These are phyloP conservation scores for Daboia siamensis DNA, from an alignment of 2,113 vertebrate species.

Conservation along the genomic window DNA sequence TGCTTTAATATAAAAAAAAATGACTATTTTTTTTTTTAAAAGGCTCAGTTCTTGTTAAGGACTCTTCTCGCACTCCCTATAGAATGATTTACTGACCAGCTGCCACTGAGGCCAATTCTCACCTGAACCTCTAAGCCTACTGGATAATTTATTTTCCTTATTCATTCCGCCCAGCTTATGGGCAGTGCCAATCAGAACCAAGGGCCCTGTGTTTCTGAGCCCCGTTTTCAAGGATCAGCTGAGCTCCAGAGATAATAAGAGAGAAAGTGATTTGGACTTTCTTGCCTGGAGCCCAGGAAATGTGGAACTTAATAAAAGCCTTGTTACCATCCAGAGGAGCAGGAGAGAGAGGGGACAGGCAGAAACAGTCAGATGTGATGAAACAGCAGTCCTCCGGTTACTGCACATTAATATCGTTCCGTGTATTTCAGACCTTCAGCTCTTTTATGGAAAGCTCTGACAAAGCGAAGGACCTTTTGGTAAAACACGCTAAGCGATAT, in stretches of 20 bases:
- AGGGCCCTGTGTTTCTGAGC: accelerated
- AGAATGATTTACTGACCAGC: neutral
- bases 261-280: neutral
- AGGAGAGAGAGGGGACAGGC: neutral
- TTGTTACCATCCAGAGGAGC: neutral
- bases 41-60: neutral
- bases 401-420: accelerated
- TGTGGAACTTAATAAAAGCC: neutral
- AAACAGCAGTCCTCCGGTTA: neutral
- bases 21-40: neutral
- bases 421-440: neutral
- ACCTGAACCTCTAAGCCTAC: neutral
- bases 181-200: neutral
- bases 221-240: neutral
- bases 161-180: neutral
- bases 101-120: neutral
- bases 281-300: neutral
- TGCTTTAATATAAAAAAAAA: neutral
- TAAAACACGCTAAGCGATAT: neutral
- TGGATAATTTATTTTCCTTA: neutral
- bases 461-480: neutral
- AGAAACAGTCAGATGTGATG: neutral
- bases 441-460: neutral
- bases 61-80: neutral
- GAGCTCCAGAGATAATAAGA: neutral